These are phyloP conservation scores for Thymelicus acteon DNA, from an alignment of 2,888 invertebrate genomes.

Conservation along the genomic window DNA sequence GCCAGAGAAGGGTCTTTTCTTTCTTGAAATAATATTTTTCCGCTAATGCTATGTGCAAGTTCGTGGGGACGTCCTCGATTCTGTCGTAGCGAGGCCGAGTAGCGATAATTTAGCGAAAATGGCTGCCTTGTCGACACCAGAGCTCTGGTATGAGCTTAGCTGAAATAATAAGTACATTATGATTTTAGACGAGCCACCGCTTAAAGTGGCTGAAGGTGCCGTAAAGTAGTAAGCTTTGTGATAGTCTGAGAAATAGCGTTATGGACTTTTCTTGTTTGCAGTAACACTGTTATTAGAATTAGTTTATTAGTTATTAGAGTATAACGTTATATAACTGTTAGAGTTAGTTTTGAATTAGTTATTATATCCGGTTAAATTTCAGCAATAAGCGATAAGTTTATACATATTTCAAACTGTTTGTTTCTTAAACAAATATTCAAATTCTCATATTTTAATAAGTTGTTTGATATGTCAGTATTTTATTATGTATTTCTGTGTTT, in stretches of 20 bases:
- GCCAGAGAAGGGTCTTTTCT: constrained; percentile 58
- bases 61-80: constrained; percentile 70
- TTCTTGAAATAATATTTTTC: constrained; percentile 62
- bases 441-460: no score
- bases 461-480: no score
- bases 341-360: no score
- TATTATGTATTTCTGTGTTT: no score
- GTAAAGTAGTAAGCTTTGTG: constrained; percentile 55
- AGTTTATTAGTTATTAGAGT: no score
- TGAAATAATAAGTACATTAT: constrained; percentile 82
- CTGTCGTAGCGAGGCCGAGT: constrained; percentile 71
- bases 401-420: no score
- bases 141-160: constrained; percentile 64
- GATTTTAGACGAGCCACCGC: constrained; percentile 75
- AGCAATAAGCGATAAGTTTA: no score
- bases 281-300: no score
- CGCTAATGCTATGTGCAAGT: constrained; percentile 58
- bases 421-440: no score
- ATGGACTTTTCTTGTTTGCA: no score
- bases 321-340: no score
- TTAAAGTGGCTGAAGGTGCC: constrained; percentile 76
- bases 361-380: no score
- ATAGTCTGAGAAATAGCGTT: constrained; percentile 19
- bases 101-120: constrained; percentile 80
- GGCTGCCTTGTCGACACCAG: constrained; percentile 80